A percentile compares a stretch with the other conserved stretches of the same genome.
Evolutionary conservation across 2,797 vertebrate species (phyloP).

Genomic region (Chromis chromis): DNA sequence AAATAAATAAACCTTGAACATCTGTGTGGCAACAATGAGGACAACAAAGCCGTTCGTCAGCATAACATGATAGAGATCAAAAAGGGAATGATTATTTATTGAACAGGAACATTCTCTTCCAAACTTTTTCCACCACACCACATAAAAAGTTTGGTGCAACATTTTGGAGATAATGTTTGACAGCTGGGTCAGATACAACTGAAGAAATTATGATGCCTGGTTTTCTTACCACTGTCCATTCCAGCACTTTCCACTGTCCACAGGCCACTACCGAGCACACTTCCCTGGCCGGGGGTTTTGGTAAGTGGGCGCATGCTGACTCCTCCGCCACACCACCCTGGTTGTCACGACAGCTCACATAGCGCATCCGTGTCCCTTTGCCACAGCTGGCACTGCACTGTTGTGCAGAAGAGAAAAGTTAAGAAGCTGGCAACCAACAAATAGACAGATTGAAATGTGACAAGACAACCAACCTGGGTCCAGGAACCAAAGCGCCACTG

Average conservation of each 20-base stretch:
- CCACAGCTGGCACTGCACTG: constrained; percentile 97
- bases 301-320: constrained; percentile 88
- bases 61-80: constrained; percentile 46
- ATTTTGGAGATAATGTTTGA: neutral
- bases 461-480: constrained; percentile 89
- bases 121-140: constrained; percentile 2
- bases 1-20: constrained; percentile 48
- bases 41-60: constrained; percentile 18
- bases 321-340: constrained; percentile 94
- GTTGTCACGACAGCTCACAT: constrained; percentile 96
- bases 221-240: constrained; percentile 93
- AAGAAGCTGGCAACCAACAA: neutral
- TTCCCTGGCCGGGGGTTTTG: constrained; percentile 91
- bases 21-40: constrained; percentile 33
- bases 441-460: neutral
- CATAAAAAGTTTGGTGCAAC: neutral
- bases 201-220: neutral
- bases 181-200: neutral
- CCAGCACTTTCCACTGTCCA: constrained; percentile 95
- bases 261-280: constrained; percentile 91
- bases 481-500: constrained; percentile 99
- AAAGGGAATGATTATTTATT: constrained; percentile 19
- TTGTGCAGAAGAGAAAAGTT: constrained; percentile 24
- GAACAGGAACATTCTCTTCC: constrained; percentile 13
- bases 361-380: constrained; percentile 95